phyloP scores from a whole-genome alignment of 23 tunicate species.

The Ciona savignyi region DNA sequence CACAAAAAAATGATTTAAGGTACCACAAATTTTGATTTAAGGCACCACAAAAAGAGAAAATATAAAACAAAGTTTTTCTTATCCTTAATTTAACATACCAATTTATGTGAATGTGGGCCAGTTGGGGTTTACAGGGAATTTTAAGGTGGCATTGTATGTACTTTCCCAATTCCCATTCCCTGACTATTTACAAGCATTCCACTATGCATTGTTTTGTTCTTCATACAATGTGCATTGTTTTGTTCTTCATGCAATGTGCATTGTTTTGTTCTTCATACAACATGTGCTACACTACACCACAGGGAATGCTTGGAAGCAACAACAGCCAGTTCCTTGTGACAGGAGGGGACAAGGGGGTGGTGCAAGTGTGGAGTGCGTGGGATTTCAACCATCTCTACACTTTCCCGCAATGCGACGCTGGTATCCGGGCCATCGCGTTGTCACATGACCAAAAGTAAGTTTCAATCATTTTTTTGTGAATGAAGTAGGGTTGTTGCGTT shows the following conservation, averaged over 20 bases:
- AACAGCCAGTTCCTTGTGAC: constrained; percentile 81
- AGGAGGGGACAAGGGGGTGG: constrained; percentile 80
- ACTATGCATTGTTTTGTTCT: background rate
- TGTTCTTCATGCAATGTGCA: no score
- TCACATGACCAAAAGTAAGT: constrained; percentile 97
- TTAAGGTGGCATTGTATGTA: background rate
- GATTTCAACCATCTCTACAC: constrained; percentile 77
- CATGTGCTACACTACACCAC: no score
- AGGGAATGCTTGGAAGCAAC: constrained; percentile 82
- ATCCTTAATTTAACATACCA: no score
- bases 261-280: no score
- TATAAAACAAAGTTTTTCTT: no score
- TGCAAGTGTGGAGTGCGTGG: constrained; percentile 85
- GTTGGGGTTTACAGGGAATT: background rate
- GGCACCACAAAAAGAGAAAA: no score
- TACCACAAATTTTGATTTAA: no score
- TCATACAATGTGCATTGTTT: no score
- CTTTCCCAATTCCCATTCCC: background rate
- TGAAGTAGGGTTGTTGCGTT: no score
- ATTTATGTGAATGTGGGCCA: background rate
- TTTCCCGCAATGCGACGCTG: constrained; percentile 89
- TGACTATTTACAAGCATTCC: background rate
- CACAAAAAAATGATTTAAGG: no score
- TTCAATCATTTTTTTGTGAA: no score
- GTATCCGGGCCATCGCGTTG: constrained; percentile 52